Percentiles rank a stretch among this genome's conserved stretches.
phyloP scores from a whole-genome alignment of 2,888 invertebrate species.

The Athrips mouffetella region DNA sequence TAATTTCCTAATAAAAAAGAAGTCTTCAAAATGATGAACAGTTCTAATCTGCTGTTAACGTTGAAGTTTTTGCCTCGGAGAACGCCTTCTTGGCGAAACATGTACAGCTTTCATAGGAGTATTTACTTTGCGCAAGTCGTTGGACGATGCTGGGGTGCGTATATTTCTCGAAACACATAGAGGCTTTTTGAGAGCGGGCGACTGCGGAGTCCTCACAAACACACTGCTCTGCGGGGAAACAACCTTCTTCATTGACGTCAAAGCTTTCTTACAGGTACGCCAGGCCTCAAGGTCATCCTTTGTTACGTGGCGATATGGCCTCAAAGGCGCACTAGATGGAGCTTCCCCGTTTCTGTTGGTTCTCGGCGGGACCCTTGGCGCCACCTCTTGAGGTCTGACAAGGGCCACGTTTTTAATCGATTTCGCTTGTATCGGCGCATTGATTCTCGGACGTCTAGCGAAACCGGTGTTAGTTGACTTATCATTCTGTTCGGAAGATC shows the following conservation, averaged over 20 bases:
- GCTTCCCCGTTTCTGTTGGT: conserved; percentile 31
- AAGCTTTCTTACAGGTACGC: conserved; percentile 47
- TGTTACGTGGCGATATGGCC: conserved; percentile 32
- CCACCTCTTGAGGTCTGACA: conserved; percentile 43
- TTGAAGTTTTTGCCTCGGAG: conserved; percentile 56
- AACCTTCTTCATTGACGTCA: conserved; percentile 51
- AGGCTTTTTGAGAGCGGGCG: conserved; percentile 80
- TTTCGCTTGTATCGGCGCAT: conserved; percentile 45
- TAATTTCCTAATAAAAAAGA: background rate
- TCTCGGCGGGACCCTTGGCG: conserved; percentile 37
- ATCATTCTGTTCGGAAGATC: conserved; percentile 61
- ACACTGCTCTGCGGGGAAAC: conserved; percentile 50
- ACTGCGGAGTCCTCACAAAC: conserved; percentile 48
- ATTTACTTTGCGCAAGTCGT: conserved; percentile 65
- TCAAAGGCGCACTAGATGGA: conserved; percentile 29
- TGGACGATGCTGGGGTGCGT: conserved; percentile 59
- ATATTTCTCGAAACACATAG: conserved; percentile 77
- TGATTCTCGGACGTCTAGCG: conserved; percentile 63
- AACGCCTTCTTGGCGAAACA: conserved; percentile 62
- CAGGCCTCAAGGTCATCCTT: conserved; percentile 46
- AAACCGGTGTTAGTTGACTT: conserved; percentile 52
- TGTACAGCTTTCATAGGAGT: conserved; percentile 79
- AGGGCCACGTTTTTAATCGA: conserved; percentile 44
- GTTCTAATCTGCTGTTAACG: conserved; percentile 31
- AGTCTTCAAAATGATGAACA: conserved; percentile 7